These are phyloP conservation scores for Andrena cerasifolii DNA, from an alignment of 1,140 invertebrate species.

Conservation along the genomic window DNA sequence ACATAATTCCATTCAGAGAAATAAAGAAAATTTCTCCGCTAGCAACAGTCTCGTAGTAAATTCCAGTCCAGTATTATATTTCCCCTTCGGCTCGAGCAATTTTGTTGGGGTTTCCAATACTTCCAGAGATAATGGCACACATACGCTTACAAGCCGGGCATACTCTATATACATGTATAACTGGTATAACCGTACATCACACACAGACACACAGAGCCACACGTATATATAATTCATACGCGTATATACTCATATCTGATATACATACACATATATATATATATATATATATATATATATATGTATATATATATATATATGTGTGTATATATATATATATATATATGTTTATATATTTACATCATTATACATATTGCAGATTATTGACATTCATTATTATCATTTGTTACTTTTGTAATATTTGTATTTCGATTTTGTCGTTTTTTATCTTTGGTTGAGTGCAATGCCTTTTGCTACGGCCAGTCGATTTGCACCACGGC, in stretches of 20 bases:
- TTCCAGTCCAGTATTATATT: too few species aligned
- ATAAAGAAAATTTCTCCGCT: too few species aligned
- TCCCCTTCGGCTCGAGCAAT: too few species aligned
- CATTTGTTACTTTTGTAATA: constrained; percentile 68
- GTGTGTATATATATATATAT: constrained; percentile 36
- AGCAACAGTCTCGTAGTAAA: too few species aligned
- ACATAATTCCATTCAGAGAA: too few species aligned
- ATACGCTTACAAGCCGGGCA: too few species aligned
- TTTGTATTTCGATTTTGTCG: constrained; percentile 71
- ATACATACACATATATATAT: constrained; percentile 37
- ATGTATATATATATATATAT: constrained; percentile 56
- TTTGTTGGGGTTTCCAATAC: too few species aligned
- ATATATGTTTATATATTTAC: constrained; percentile 52
- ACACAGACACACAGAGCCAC: too few species aligned
- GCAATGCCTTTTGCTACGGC: constrained; percentile 71
- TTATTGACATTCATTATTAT: constrained; percentile 67
- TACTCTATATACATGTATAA: constrained; percentile 5
- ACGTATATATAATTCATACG: constrained; percentile 45
- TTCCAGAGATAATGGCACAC: too few species aligned
- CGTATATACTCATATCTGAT: constrained; percentile 60
- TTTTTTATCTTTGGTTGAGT: constrained; percentile 69
- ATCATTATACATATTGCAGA: constrained; percentile 56
- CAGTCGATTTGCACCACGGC: constrained; percentile 61
- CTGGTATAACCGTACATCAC: too few species aligned
- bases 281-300: constrained; percentile 51